A percentile compares a stretch with the other conserved stretches of the same genome.
Conservation (phyloP, 2,888 invertebrate species). For the Kryphioiulus occultus region DNA sequence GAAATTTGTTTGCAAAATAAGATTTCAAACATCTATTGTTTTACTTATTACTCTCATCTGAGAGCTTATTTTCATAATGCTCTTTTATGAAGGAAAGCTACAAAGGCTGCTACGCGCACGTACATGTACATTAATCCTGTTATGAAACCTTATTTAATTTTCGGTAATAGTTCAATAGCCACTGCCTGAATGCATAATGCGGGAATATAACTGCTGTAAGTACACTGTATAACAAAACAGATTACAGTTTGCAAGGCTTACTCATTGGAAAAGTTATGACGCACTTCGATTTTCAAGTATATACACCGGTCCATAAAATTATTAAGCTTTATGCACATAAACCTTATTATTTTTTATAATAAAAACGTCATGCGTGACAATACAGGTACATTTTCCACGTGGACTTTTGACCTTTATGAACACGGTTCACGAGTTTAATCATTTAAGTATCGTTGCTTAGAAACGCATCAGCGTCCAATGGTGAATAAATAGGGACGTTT, state of each 20-base stretch:
- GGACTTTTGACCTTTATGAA: not conserved
- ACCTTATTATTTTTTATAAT: not conserved
- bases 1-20: no score
- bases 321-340: not conserved
- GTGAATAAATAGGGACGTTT: not conserved
- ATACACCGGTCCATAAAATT: not conserved
- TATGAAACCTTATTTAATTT: not conserved
- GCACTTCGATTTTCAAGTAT: no score
- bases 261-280: not conserved
- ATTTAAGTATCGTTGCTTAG: not conserved
- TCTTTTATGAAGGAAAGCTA: no score
- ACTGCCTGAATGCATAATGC: not conserved
- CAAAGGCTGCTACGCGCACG: no score
- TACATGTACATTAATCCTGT: not conserved
- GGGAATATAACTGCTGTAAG: no score
- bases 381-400: not conserved
- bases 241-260: no score
- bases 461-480: not conserved
- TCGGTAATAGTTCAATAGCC: not conserved
- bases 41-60: no score
- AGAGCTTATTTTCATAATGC: no score
- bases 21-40: no score
- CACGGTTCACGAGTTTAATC: not conserved
- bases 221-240: not conserved
- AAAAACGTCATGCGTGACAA: not conserved